Evolutionary conservation across 2,888 invertebrate species (phyloP), one percentile per base, ranked within the genome.

Genomic region (Tupiocoris notatus): DNA sequence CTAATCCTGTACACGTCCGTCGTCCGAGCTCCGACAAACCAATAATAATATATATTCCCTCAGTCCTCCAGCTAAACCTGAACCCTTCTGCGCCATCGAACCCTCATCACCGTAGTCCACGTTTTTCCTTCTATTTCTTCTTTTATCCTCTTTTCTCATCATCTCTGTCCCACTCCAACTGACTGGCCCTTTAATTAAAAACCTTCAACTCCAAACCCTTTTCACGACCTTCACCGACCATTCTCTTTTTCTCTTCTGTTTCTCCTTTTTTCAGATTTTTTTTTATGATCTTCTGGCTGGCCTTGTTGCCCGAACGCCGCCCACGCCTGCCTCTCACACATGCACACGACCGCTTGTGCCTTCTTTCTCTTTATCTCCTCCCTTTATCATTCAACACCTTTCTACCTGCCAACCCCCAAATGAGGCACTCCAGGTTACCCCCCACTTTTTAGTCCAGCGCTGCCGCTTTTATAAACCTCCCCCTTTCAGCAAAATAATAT

Each of bases 1-100:
- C 70, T 70, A 70, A 70, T 70, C 70, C 70, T 59, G 58, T 70
- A 70, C 70, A 58, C 56, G 67, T 67, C 67, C 67, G 67, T 67
- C 56, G 56, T 39, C 39, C 39, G 12, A 39, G 39, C 12, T 39
- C 67, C 67, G 57, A 67, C 67, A 56, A 56, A 67, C 67, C 67
- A 67, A 67, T 67, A 67, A 67, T 67, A 67, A 67, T 65, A 67
- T 67, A 56, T 20, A 21, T 24, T 25, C 65, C 12, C 65, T 39
- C 25, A 56, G 18, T 67, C 21, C 67, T n/a, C n/a, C n/a, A n/a
- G n/a, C n/a, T 16, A 16, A 39, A 12, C 6, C 39, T 39, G 39
- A 39, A 12, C 39, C 39, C 39, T 39, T 39, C 6, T 39, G 3
- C 39, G 39, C 39, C 39, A 39, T 39, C 12, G 39, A 12, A 39